Base-by-base conservation (phyloP, 1,140 invertebrate genomes). In the Magallana ariakensis region DNA sequence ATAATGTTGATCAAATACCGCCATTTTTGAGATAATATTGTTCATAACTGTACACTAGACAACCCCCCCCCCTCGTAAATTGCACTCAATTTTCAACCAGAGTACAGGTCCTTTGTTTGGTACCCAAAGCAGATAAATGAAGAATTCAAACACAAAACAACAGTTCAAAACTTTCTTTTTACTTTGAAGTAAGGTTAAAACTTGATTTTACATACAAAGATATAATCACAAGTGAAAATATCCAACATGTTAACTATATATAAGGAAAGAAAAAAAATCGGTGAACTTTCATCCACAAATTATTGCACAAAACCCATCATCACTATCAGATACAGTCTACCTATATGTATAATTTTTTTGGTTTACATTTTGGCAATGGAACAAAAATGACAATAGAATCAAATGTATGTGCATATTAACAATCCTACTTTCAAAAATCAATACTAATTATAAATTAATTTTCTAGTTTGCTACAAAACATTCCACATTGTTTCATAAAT, bases 281-380 rank as follows among this genome's bases (percentile, higher is more conserved):
- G 66, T 75, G 66, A 75, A 75, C 22, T 26, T 26, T 75, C 22
- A 75, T 75, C 33, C 66, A 75, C 66, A 22, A 75, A 75, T 60
- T 75, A 75, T 75, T 75, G 66, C 66, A 75, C 66, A 75, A 75
- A 75, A 75, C 66, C 66, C 66, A 75, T 26, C 26, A 26, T 75
- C 22, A 26, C 22, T 26, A 46, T 46, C 33, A 46, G 5, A 3
- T 46, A 46, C 33, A 46, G 33, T 46, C 33, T 46, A 46, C 33
- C 33, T 46, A 46, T n/a, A 46, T 46, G 33, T 46, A 46, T 46
- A n/a, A 46, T 46, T 46, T 46, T 46, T 46, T 46, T 46, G 33
- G 33, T 19, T 75, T 26, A 19, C 66, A 26, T 10, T 22, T 75
- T 75, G 11, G 66, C 66, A 75, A 75, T 75, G 66, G 22, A 33